Conservation (phyloP, 2,797 vertebrate genomes). For the Florisuga fusca region DNA sequence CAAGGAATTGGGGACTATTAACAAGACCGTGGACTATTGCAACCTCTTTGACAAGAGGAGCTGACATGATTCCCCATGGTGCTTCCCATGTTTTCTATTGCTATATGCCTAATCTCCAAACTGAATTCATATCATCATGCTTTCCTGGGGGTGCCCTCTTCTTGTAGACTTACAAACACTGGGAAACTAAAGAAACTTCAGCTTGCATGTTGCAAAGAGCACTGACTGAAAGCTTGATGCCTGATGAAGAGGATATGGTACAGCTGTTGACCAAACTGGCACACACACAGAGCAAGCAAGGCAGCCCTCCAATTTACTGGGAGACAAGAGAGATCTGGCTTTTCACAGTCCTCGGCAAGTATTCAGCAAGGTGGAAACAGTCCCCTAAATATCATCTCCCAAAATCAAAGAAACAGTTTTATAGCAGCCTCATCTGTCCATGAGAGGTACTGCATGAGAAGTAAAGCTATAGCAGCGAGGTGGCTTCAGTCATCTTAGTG, state of each 20-base stretch:
- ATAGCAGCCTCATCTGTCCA: constrained; percentile 36
- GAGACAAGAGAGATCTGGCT: background rate
- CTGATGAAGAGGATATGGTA: background rate
- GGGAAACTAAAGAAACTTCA: background rate
- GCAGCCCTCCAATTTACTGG: background rate
- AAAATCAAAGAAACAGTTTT: background rate
- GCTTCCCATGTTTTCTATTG: background rate
- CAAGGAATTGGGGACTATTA: background rate
- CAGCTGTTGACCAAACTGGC: background rate
- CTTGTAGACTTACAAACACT: background rate
- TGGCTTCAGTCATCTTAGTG: background rate
- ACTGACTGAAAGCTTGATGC: background rate
- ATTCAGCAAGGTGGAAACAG: background rate
- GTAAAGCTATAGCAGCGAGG: background rate
- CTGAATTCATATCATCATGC: background rate
- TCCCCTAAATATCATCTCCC: background rate
- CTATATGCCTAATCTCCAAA: background rate
- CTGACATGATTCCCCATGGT: background rate
- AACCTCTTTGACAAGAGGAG: background rate
- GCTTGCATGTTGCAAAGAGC: background rate
- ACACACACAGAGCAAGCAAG: background rate
- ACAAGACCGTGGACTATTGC: background rate
- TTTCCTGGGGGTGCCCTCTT: background rate
- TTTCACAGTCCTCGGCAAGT: background rate
- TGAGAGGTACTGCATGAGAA: constrained; percentile 9